phyloP scores from a whole-genome alignment of 2,113 vertebrate genomes.

The Plestiodon gilberti region DNA sequence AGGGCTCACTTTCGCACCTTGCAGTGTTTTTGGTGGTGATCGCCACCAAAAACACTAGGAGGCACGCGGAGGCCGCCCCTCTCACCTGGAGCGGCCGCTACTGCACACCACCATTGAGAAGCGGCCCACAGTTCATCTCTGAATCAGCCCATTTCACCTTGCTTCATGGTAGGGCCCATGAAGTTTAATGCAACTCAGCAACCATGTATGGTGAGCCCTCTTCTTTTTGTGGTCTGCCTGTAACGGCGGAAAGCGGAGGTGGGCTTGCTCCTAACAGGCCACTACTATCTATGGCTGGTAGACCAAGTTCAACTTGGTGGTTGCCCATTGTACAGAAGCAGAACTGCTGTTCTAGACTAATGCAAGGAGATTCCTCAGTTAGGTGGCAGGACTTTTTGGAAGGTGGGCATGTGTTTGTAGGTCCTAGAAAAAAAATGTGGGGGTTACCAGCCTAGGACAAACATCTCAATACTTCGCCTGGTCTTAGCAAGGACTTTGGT shows the following conservation, averaged over 20 bases:
- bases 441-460: not conserved
- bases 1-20: no score
- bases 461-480: fast-evolving
- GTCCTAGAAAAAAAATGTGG: not conserved
- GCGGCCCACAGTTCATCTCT: no score
- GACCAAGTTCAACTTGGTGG: no score
- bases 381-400: not conserved
- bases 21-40: no score
- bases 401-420: not conserved
- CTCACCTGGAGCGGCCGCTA: no score
- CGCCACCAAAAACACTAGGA: no score
- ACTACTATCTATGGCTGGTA: no score
- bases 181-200: not conserved
- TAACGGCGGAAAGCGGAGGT: not conserved
- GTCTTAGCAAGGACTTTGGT: fast-evolving
- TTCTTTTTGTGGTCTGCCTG: not conserved
- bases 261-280: no score
- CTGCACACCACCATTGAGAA: no score
- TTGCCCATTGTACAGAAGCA: no score
- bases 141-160: no score
- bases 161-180: not conserved
- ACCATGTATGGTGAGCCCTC: not conserved
- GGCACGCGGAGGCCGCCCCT: no score
- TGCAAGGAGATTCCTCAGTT: not conserved
- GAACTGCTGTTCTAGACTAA: not conserved